Conservation (phyloP, 1,140 invertebrate genomes). For the Papilio aristodemus region DNA sequence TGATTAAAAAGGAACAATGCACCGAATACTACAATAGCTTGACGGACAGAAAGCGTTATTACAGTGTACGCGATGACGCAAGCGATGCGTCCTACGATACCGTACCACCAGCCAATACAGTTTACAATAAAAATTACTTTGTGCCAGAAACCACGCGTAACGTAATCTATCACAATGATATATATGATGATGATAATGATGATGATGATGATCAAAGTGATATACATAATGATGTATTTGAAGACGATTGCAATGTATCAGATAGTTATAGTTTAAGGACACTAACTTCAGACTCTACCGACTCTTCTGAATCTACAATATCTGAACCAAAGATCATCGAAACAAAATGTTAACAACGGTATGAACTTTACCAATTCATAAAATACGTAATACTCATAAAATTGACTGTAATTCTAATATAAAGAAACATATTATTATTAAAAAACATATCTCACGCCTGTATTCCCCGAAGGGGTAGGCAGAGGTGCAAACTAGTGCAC, state of each 20-base stretch:
- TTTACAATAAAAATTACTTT: conserved; percentile 6
- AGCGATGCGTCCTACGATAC: conserved; percentile 28
- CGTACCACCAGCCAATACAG: not conserved
- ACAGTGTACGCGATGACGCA: conserved; percentile 27
- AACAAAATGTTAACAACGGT: conserved; percentile 19
- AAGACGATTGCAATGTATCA: conserved; percentile 10
- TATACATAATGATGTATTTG: not conserved
- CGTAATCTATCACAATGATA: not conserved
- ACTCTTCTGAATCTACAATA: conserved; percentile 6
- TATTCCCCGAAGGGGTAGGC: too few relatives aligned
- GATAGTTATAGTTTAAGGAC: conserved; percentile 26
- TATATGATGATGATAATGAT: not conserved
- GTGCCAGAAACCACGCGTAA: not conserved
- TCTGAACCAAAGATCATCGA: conserved; percentile 18
- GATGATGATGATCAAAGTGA: conserved; percentile 8
- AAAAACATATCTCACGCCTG: too few relatives aligned
- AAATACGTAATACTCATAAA: conserved; percentile 19
- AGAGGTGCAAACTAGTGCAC: too few relatives aligned
- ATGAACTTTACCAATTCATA: not conserved
- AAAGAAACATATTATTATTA: not conserved
- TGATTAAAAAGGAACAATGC: conserved; percentile 68
- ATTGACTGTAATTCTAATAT: not conserved
- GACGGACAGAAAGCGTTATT: conserved; percentile 25
- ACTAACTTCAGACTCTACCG: not conserved
- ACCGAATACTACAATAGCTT: conserved; percentile 32